Evolutionary conservation across 2,888 invertebrate species (phyloP).

Genomic region (Leptopterna dolabrata): DNA sequence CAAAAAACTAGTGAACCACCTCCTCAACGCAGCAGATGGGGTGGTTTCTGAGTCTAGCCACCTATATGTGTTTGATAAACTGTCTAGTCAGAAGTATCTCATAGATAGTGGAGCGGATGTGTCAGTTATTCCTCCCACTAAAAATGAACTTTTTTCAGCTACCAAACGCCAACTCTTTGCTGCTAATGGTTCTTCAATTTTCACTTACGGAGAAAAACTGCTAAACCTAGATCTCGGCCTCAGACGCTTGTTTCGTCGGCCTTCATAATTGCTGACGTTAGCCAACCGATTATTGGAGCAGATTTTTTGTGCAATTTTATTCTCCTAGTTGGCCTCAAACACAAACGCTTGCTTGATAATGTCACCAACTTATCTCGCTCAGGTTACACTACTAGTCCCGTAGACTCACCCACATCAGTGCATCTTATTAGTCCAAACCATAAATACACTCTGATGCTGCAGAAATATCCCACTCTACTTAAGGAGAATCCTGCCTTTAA

Average conservation of each 20-base stretch:
- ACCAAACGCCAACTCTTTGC: not conserved
- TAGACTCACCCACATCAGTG: not conserved
- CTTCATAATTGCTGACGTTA: conserved; percentile 17
- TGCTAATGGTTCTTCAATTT: conserved; percentile 10
- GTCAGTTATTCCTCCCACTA: conserved; percentile 32
- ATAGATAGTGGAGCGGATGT: conserved; percentile 57
- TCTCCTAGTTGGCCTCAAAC: conserved; percentile 48
- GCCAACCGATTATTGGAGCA: not conserved
- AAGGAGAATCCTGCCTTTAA: conserved; percentile 1
- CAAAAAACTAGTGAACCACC: conserved; percentile 40
- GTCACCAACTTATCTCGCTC: not conserved
- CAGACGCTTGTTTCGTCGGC: conserved; percentile 8
- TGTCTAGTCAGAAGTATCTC: conserved; percentile 38
- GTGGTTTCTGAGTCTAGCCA: not conserved
- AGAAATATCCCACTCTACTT: conserved; percentile 29
- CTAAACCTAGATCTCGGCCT: conserved; percentile 14
- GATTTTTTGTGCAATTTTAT: not conserved
- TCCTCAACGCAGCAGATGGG: not conserved
- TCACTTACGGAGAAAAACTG: conserved; percentile 1
- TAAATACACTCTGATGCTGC: not conserved
- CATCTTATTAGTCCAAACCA: conserved; percentile 13
- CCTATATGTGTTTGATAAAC: conserved; percentile 28
- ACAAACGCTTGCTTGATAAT: not conserved
- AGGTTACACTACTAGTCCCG: not conserved
- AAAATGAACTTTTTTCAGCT: not conserved